Evolutionary conservation across 2,797 vertebrate genomes (phyloP), one percentile per base, ranked within the genome.

Genomic region (Sphaeramia orbicularis): DNA sequence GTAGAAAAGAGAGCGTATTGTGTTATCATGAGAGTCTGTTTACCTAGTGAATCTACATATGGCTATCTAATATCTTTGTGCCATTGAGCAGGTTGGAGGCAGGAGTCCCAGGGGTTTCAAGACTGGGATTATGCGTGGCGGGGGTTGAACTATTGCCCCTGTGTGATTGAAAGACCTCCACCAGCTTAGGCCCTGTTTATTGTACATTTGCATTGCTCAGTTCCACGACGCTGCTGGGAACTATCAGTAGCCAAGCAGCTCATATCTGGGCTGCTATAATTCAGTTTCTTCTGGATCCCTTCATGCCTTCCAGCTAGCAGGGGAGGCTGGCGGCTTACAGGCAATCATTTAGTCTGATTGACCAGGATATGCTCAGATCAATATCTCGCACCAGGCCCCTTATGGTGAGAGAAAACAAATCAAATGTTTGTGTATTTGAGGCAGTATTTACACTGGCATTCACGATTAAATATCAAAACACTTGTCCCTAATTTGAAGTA

Each of bases 181-280:
- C 88, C 84, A 89, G 89, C 89, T 92, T 93, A 90, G 87, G 91
- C 86, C 87, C 89, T 92, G 92, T 94, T 94, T 94, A 93, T 93
- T 93, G 92, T 92, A 88, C 88, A 94, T 94, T 94, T 94, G 92
- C 93, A 93, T 93, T 78, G 89, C 93, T 94, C 87, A 86, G 86
- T 93, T 93, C 78, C 64, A 76, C 4, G 6, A 85, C 78, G 83
- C 90, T 89, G 85, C 84, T 71, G 88, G 85, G 84, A 86, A 86
- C 87, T 83, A 89, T 91, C 91, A 81, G 85, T 73, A 60, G 77
- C 79, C 82, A 70, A 71, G 79, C 86, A 56, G 75, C 90, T 90
- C 87, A 89, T 90, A 93, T 89, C 86, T 83, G 52, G 71, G 57
- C 71, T 59, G 61, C 82, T 78, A 76, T 91, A 93, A 91, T 92